A percentile compares a stretch with the other conserved stretches of the same genome.
phyloP scores from a whole-genome alignment of 2,888 invertebrate species.

The Ennomos fuscantarius region DNA sequence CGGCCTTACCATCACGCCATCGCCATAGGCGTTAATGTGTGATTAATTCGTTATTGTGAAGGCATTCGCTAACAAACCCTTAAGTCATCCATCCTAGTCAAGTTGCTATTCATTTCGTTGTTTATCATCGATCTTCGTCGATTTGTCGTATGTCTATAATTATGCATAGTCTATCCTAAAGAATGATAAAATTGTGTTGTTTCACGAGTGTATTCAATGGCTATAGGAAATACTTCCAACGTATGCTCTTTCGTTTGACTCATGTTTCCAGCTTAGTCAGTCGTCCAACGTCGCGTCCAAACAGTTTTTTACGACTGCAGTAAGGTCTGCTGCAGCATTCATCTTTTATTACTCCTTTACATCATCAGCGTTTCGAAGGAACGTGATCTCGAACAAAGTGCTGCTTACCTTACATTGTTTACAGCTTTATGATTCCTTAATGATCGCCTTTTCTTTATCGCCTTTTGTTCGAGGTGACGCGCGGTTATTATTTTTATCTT shows the following conservation, averaged over 20 bases:
- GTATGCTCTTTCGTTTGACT: constrained; percentile 1
- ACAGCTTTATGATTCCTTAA: constrained; percentile 23
- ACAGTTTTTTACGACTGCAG: constrained; percentile 25
- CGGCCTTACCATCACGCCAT: constrained; percentile 31
- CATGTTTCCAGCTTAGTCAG: background rate
- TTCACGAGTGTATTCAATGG: no score
- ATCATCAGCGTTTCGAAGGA: constrained; percentile 28
- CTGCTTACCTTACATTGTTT: constrained; percentile 27
- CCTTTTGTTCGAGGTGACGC: constrained; percentile 27
- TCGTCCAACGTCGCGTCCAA: background rate
- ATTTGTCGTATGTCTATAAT: background rate
- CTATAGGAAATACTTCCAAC: background rate
- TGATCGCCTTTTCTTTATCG: constrained; percentile 28
- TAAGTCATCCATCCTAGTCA: constrained; percentile 6
- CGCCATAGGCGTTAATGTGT: constrained; percentile 29
- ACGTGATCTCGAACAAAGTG: constrained; percentile 31
- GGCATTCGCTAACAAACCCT: constrained; percentile 19
- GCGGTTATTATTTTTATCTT: constrained; percentile 24
- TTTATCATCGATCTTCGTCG: constrained; percentile 14
- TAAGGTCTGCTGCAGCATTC: constrained; percentile 26
- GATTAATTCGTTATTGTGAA: constrained; percentile 25
- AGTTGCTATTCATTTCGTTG: constrained; percentile 5
- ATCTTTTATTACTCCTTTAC: constrained; percentile 20
- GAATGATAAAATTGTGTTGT: no score
- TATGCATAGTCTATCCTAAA: no score